phyloP scores from a whole-genome alignment of 2,888 invertebrate genomes.

The Chrysodeixis includens region DNA sequence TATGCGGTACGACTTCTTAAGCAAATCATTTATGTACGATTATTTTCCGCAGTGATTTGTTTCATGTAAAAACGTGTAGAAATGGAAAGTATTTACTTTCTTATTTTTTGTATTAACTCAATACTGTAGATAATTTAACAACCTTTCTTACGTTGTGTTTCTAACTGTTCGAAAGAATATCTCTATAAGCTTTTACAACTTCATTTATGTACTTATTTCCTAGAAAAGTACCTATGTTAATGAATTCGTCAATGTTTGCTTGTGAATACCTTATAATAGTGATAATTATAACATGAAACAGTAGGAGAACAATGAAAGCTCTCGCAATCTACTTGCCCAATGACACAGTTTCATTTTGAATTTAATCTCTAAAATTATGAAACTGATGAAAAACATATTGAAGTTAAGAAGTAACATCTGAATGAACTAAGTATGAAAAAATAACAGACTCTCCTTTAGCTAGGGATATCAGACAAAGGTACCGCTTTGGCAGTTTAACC shows the following conservation, averaged over 20 bases:
- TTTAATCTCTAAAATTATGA: no score
- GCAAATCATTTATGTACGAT: constrained; percentile 29
- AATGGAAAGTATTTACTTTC: constrained; percentile 52
- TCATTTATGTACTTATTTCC: background rate
- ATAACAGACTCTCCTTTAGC: background rate
- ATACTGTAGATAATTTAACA: background rate
- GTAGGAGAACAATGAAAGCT: background rate
- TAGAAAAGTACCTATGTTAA: background rate
- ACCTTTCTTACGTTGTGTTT: background rate
- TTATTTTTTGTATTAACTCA: constrained; percentile 19
- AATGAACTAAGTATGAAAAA: background rate
- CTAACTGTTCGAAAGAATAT: no score
- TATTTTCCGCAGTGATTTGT: constrained; percentile 33
- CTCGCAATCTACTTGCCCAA: background rate
- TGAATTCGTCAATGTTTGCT: background rate
- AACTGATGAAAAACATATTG: no score
- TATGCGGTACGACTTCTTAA: constrained; percentile 30
- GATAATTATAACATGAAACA: background rate
- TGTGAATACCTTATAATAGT: background rate
- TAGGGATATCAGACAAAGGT: background rate
- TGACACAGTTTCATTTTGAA: background rate
- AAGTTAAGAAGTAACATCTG: background rate
- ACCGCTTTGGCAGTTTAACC: background rate
- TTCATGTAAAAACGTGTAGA: constrained; percentile 32
- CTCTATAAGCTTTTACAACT: no score